Conservation (phyloP, 2,888 invertebrate species). For the Phasia obesa region DNA sequence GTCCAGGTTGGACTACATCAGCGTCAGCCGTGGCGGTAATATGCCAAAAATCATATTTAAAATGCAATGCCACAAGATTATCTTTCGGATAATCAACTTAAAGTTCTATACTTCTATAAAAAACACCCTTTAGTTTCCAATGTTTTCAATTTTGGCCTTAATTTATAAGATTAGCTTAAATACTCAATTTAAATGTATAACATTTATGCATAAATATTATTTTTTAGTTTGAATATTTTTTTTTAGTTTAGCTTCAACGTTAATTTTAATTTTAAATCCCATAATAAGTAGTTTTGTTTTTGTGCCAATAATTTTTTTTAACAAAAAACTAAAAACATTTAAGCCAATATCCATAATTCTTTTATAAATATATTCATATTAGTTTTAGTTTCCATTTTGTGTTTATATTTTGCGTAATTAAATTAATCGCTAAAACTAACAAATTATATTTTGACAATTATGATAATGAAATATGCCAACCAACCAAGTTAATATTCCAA, state of each 20-base stretch:
- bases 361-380: neutral
- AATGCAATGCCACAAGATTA: no score
- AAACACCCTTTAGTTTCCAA: no score
- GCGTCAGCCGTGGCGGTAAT: no score
- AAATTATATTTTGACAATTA: conserved; percentile 68
- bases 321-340: neutral
- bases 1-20: no score
- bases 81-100: no score
- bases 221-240: neutral
- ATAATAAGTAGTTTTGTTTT: conserved; percentile 19
- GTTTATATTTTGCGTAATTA: conserved; percentile 21
- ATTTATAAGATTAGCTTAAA: neutral
- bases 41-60: no score
- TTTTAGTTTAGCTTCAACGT: neutral
- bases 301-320: conserved; percentile 7
- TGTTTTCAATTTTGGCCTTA: neutral
- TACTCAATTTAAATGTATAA: neutral
- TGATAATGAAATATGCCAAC: conserved; percentile 57
- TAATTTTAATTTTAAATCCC: conserved; percentile 14
- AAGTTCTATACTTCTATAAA: no score
- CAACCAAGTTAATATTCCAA: conserved; percentile 40
- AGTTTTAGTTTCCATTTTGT: conserved; percentile 39
- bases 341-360: conserved; percentile 17
- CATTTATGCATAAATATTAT: neutral
- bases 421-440: conserved; percentile 67